phyloP scores from a whole-genome alignment of 2,888 invertebrate species.

The Shargacucullia verbasci region DNA sequence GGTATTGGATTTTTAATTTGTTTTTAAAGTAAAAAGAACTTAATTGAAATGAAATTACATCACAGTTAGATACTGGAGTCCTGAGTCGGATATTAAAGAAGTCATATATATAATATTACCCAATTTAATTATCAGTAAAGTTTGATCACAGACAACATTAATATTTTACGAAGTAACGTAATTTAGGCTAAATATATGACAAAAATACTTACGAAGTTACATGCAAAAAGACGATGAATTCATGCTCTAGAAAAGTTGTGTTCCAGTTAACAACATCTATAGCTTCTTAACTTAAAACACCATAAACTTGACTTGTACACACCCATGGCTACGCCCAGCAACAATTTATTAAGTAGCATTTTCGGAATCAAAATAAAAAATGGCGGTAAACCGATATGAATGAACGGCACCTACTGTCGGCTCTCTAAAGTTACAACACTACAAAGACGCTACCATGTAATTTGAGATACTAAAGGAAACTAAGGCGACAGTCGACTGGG shows the following conservation, averaged over 20 bases:
- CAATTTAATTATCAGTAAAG: too few relatives aligned
- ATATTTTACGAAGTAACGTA: too few relatives aligned
- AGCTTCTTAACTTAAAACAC: conserved; percentile 60
- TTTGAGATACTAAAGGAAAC: conserved; percentile 82
- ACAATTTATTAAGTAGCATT: conserved; percentile 70
- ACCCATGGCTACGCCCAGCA: conserved; percentile 77
- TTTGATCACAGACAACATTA: too few relatives aligned
- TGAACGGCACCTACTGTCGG: conserved; percentile 71
- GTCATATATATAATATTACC: too few relatives aligned
- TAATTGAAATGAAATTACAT: too few relatives aligned
- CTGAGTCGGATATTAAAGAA: too few relatives aligned
- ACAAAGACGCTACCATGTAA: conserved; percentile 87
- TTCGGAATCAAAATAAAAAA: conserved; percentile 58
- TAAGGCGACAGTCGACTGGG: conserved; percentile 84
- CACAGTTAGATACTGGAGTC: too few relatives aligned
- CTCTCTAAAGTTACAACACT: conserved; percentile 75
- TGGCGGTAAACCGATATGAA: conserved; percentile 76
- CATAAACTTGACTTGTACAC: conserved; percentile 74
- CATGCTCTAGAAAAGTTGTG: conserved; percentile 46
- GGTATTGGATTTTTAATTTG: neutral
- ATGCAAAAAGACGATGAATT: conserved; percentile 46
- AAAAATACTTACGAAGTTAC: conserved; percentile 4
- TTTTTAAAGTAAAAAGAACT: too few relatives aligned
- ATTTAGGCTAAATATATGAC: too few relatives aligned
- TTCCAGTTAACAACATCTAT: conserved; percentile 54